Base-by-base conservation (phyloP, 2,888 invertebrate species). In the Oeneis ivallda region DNA sequence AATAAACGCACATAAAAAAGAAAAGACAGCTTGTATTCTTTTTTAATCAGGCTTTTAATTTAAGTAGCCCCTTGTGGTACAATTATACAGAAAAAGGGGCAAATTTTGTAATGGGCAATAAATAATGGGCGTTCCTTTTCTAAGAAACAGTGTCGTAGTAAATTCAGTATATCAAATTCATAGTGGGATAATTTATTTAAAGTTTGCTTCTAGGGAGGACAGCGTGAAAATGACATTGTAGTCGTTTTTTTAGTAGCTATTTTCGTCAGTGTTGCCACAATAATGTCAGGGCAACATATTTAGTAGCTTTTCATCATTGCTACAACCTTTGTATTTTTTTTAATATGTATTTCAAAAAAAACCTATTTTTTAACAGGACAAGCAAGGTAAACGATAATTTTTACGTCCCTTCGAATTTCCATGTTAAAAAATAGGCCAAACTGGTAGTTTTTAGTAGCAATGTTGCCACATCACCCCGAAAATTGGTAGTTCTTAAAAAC, bases 401-500 rank as follows among this genome's bases (percentile, higher is more conserved):
- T 17, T 10, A 7, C 15, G 17, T 47, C 17, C 17, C 17, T 15
- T 47, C 2, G 15, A 47, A 52, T 50, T 52, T 32, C 32, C 26
- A 13, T 52, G 32, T 7, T 13, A 32, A 52, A 52, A 52, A 47
- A 9, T 15, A 47, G 43, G 43, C 1, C n/a, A 7, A 52, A 13
- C 11, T 52, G 32, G 32, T 52, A 52, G n/a, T 32, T n/a, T 32
- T 52, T 32, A 1, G 10, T 49, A 19, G 17, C 26, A 52, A 7
- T 32, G 50, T 26, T 26, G 60, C 50, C 60, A 39, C 37, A 19
- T 15, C 8, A 10, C 59, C 59, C 17, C 47, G 2, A 7, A 37
- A 63, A 56, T 15, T 37, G 43, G n/a, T 50, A 26, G 11, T 3
- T 47, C 47, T 15, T 7, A 47, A 41, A 10, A 52, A 19, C 58